Percentiles rank a stretch among this genome's conserved stretches.
Evolutionary conservation across 53 echinoderm and acorn worm genomes (phyloP).

Genomic region (Crossaster papposus): DNA sequence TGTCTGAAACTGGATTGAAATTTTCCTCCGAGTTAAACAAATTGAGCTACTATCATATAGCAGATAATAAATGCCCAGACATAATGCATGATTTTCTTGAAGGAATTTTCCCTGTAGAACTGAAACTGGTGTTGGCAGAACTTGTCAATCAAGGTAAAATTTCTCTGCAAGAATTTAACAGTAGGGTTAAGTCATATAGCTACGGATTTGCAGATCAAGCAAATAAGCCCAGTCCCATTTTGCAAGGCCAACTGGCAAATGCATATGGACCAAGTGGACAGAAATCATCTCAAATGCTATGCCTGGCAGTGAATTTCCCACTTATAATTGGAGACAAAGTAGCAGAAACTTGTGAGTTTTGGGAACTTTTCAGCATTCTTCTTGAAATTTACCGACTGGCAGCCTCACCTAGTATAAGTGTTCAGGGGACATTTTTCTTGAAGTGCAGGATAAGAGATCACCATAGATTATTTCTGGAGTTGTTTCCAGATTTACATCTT

Average conservation of each 20-base stretch:
- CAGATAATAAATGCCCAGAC: too few species aligned
- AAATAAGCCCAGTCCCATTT: conserved; percentile 59
- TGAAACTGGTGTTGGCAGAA: conserved; percentile 55
- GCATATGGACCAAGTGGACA: conserved; percentile 64
- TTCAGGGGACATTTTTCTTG: too few species aligned
- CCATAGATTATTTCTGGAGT: too few species aligned
- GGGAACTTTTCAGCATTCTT: conserved; percentile 42
- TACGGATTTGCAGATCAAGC: conserved; percentile 56
- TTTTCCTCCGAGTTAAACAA: too few species aligned
- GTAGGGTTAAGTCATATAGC: conserved; percentile 46
- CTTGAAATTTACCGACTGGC: conserved; percentile 54
- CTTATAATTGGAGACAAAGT: conserved; percentile 70
- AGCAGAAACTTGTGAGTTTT: conserved; percentile 10
- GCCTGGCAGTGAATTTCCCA: conserved; percentile 34
- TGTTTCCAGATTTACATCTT: too few species aligned
- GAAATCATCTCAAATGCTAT: conserved; percentile 65
- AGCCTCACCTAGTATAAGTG: conserved; percentile 53
- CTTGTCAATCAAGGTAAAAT: conserved; percentile 38
- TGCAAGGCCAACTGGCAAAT: conserved; percentile 40
- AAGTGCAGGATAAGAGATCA: too few species aligned
- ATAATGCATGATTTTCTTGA: conserved; percentile 74
- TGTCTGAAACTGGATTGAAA: too few species aligned
- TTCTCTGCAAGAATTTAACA: conserved; percentile 49
- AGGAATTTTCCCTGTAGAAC: conserved; percentile 61
- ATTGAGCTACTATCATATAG: too few species aligned